phyloP scores from a whole-genome alignment of 2,797 vertebrate genomes.

The Gymnothorax reevesii region DNA sequence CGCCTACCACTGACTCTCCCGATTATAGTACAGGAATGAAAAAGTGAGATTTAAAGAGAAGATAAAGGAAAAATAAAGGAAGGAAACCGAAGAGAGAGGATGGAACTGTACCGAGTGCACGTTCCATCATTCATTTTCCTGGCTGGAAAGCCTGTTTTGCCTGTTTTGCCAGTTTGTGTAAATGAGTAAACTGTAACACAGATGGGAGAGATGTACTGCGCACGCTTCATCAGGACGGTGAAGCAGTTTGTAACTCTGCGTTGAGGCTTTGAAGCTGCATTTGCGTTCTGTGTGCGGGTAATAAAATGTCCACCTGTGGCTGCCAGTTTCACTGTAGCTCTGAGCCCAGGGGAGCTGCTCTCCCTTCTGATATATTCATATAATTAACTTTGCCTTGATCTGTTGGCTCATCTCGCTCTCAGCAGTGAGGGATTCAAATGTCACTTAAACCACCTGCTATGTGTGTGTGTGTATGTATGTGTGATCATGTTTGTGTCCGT shows the following conservation, averaged over 20 bases:
- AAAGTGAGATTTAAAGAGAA: slow-evolving; percentile 63
- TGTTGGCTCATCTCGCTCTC: slow-evolving; percentile 77
- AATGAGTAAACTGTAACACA: slow-evolving; percentile 41
- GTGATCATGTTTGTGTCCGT: slow-evolving; percentile 44
- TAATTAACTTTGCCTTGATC: slow-evolving; percentile 82
- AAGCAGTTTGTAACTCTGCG: slow-evolving; percentile 4
- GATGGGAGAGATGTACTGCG: not conserved
- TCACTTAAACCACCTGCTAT: slow-evolving; percentile 80
- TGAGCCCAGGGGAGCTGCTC: slow-evolving; percentile 62
- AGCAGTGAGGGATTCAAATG: slow-evolving; percentile 81
- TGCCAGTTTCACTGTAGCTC: slow-evolving; percentile 38
- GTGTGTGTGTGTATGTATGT: slow-evolving; percentile 50
- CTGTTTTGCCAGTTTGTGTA: slow-evolving; percentile 77
- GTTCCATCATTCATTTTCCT: slow-evolving; percentile 56
- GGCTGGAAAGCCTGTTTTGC: slow-evolving; percentile 70
- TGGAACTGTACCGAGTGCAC: slow-evolving; percentile 59
- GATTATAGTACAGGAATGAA: slow-evolving; percentile 67
- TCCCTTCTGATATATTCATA: slow-evolving; percentile 79
- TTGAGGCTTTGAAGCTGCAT: slow-evolving; percentile 44
- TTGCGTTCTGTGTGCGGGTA: slow-evolving; percentile 18
- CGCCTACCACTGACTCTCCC: slow-evolving; percentile 55
- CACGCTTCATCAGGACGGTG: not conserved
- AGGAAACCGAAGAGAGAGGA: slow-evolving; percentile 44
- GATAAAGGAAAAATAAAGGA: slow-evolving; percentile 49
- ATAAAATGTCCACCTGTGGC: slow-evolving; percentile 31